phyloP scores from a whole-genome alignment of 2,888 invertebrate species.

The Exocentrus adspersus region DNA sequence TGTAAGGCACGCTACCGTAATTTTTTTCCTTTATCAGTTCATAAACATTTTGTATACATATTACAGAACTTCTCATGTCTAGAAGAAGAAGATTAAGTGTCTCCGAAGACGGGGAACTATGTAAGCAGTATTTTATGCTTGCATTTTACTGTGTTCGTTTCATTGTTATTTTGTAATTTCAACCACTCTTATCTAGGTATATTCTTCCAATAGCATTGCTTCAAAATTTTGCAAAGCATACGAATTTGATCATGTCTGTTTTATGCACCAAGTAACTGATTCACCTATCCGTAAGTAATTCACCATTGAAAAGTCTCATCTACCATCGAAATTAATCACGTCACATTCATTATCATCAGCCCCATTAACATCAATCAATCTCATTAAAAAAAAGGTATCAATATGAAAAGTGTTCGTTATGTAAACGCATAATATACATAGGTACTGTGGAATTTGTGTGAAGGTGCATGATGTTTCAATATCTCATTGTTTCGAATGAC shows the following conservation, averaged over 20 bases:
- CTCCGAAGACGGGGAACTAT: conserved; percentile 78
- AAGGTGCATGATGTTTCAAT: not conserved
- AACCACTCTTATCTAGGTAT: not conserved
- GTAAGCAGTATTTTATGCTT: conserved; percentile 66
- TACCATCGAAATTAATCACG: too few species aligned
- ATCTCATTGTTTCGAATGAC: not conserved
- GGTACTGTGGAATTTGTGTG: not conserved
- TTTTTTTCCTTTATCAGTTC: not conserved
- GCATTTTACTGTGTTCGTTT: conserved; percentile 18
- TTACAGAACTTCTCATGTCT: conserved; percentile 65
- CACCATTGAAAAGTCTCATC: too few species aligned
- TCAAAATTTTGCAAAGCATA: too few species aligned
- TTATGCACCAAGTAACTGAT: too few species aligned
- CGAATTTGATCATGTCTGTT: too few species aligned
- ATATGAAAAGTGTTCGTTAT: not conserved
- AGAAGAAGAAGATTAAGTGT: conserved; percentile 73
- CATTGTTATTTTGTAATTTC: not conserved
- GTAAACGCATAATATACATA: too few species aligned
- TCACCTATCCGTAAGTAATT: too few species aligned
- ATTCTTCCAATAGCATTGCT: not conserved
- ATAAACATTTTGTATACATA: conserved; percentile 21
- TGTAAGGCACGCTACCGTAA: too few species aligned
- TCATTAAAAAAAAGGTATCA: not conserved
- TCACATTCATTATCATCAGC: not conserved
- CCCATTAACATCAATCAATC: not conserved